Percentiles rank a stretch among this genome's conserved stretches.
phyloP scores from a whole-genome alignment of 2,797 vertebrate genomes.

The Esox masquinongy region DNA sequence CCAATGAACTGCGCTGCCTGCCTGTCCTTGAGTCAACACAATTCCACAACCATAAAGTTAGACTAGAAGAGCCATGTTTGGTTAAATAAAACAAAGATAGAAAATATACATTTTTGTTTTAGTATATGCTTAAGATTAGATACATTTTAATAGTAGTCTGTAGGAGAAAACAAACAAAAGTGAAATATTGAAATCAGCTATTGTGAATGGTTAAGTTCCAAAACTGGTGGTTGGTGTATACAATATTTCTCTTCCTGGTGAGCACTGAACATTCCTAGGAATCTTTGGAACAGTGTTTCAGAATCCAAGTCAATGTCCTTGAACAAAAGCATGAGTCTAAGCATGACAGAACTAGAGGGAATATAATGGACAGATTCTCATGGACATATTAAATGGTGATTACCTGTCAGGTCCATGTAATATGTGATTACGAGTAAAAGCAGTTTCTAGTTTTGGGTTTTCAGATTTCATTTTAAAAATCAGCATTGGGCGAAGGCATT shows the following conservation, averaged over 20 bases:
- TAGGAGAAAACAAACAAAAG: neutral
- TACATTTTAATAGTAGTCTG: neutral
- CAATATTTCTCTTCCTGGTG: neutral
- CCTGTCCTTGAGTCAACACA: conserved; percentile 11
- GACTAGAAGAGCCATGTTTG: neutral
- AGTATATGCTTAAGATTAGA: neutral
- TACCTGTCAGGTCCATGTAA: neutral
- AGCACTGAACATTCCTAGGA: conserved; percentile 6
- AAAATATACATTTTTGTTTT: neutral
- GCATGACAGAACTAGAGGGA: too few species aligned
- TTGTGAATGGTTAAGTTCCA: neutral
- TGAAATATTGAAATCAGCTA: neutral
- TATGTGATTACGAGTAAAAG: too few species aligned
- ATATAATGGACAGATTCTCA: too few species aligned
- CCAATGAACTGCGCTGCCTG: neutral
- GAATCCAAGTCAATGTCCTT: conserved; percentile 7
- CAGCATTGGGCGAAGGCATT: too few species aligned
- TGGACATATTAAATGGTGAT: too few species aligned
- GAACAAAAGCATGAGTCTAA: neutral
- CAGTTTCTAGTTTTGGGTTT: too few species aligned
- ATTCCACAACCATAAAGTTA: neutral
- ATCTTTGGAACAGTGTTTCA: conserved; percentile 20
- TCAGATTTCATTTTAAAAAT: too few species aligned
- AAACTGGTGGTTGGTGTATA: neutral
- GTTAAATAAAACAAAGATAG: neutral